Evolutionary conservation across 2,888 invertebrate genomes (phyloP), one percentile per base, ranked within the genome.

Genomic region (Eudemis profundana): DNA sequence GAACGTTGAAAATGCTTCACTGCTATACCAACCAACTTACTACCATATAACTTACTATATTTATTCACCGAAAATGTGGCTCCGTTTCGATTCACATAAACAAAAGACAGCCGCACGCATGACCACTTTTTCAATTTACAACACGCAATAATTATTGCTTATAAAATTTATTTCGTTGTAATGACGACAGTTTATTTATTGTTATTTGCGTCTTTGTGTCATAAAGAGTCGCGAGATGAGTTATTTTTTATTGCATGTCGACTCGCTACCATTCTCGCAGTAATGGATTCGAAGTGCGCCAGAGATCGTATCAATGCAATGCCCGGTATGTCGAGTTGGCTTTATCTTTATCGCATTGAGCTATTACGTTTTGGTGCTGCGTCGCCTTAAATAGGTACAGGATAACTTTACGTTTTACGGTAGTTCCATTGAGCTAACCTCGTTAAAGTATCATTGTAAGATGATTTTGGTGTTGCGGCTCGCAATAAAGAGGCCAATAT

Each of bases 101-200:
- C 42, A 57, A 33, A 21, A 47, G 10, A 49, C 4, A 23, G 4
- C 47, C 36, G 36, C 23, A 15, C 15, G 29, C 14, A 42, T 29
- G 23, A 27, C 27, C 38, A 47, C 7, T 40, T 57, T 51, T 65
- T 50, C 46, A 60, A 51, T 65, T 60, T 17, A 46, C 53, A 14
- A 29, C 47, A 51, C 19, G 59, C 17, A 51, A 60, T 53, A 51
- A 60, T 59, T 60, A 60, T 59, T 64, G 64, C 42, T 46, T 17
- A 53, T 44, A n/a, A 65, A 60, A 60, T 59, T 53, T 51, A 65
- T 65, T 51, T 46, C 51, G 38, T 14, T 60, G 46, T 65, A 60
- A 60, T 65, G 59, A 64, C 27, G 64, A 53, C 59, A 40, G 46
- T 14, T 59, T 65, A 65, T 65, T 65, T 65, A 65, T 59, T 64